Base-by-base conservation (phyloP, 2,797 vertebrate genomes). In the Coregonus sp. region DNA sequence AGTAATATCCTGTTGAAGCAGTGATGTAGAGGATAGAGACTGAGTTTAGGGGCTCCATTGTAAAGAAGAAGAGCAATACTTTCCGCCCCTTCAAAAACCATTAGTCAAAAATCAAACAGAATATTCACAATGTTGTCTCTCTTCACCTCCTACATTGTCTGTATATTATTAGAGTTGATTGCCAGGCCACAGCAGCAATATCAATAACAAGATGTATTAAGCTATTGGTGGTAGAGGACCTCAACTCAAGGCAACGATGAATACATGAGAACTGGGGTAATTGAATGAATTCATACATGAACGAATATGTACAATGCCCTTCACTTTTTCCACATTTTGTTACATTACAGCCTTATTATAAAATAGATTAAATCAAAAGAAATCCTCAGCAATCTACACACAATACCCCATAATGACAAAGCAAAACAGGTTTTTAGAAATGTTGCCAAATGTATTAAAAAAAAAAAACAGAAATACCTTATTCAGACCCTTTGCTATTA, bases 1-100 rank as follows among this genome's bases (percentile, higher is more conserved):
- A 88, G 90, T 85, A 91, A 92, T 89, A 81, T 75, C 70, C 80
- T 75, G 67, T 88, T 89, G 69, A 89, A 88, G 83, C 84, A 80
- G 74, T 80, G 87, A 91, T 86, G 86, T 76, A 87, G 81, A 84
- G 85, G 82, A 90, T 89, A 84, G 61, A 47, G 9, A 31, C 31
- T 5, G 51, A n/a, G 33, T 76, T 70, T 29, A 89, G 84, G 79
- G 80, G 80, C 81, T 74, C 72, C 63, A 73, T 61, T 61, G 31
- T 85, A 82, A 78, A 85, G 81, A 77, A 85, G 81, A 83, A 78
- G 73, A 81, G 90, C 90, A 86, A 80, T 75, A 82, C 82, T 86
- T 84, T 85, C 65, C 82, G 80, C 79, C 80, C 20, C 20, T 65
- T 80, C 78, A 87, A 70, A 11, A 84, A 89, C 80, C 70, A 73